Conservation (phyloP, 2,888 invertebrate species). For the Seira sanloemensis region DNA sequence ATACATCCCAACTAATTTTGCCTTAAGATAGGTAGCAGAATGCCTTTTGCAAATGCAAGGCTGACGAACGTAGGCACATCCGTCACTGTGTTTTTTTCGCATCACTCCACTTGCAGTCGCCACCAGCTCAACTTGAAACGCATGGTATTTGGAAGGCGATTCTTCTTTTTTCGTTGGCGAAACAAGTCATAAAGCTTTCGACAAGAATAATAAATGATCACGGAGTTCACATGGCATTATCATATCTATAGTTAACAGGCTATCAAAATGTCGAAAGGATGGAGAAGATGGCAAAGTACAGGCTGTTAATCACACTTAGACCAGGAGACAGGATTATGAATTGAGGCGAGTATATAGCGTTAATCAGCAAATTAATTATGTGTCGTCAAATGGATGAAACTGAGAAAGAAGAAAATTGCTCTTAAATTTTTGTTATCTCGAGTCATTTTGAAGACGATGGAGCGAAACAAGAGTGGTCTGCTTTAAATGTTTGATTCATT, state of each 20-base stretch:
- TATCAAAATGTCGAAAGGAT: conserved; percentile 35
- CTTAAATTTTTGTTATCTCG: too few relatives aligned
- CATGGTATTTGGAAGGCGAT: neutral
- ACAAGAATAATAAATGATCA: conserved; percentile 16
- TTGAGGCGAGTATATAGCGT: neutral
- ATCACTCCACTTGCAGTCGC: neutral
- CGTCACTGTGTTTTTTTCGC: neutral
- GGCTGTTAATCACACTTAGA: conserved; percentile 43
- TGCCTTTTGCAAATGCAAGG: neutral
- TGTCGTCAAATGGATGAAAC: neutral
- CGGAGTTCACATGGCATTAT: conserved; percentile 14
- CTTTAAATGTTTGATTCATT: too few relatives aligned
- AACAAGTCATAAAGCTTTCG: conserved; percentile 14
- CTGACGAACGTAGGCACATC: conserved; percentile 1
- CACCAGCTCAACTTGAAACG: neutral
- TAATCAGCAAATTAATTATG: conserved; percentile 39
- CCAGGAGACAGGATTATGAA: neutral
- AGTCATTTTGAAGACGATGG: too few relatives aligned
- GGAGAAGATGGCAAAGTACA: conserved; percentile 18
- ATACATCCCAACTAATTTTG: neutral
- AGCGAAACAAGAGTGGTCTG: too few relatives aligned
- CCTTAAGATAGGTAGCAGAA: neutral
- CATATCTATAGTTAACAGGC: conserved; percentile 19
- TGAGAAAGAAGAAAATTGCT: neutral
- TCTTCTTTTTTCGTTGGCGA: neutral